phyloP scores from a whole-genome alignment of 2,797 vertebrate genomes.

The Graptemys geographica region DNA sequence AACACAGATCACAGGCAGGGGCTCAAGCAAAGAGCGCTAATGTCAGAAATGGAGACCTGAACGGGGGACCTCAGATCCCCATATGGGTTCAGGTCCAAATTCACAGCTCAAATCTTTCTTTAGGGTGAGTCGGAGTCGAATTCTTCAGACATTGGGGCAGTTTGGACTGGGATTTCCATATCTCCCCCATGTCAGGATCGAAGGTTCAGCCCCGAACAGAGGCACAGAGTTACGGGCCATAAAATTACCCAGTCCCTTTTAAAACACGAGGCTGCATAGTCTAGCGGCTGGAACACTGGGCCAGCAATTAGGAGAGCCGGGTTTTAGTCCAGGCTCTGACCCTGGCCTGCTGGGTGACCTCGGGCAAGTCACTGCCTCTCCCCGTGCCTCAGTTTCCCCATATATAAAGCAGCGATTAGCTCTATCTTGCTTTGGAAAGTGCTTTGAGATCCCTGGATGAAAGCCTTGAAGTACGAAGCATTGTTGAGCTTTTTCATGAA shows the following conservation, averaged over 20 bases:
- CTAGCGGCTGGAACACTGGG: not conserved
- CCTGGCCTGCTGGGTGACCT: not conserved
- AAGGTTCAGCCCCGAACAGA: not conserved
- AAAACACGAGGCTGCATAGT: not conserved
- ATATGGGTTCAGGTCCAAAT: not conserved
- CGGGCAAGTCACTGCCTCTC: not conserved
- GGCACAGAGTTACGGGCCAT: not conserved
- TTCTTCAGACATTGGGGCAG: not conserved
- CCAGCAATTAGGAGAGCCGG: not conserved
- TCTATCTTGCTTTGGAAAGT: not conserved
- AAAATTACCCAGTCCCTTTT: not conserved
- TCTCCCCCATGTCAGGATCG: not conserved
- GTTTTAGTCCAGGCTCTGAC: not conserved
- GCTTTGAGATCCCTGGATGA: not conserved
- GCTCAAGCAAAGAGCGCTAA: not conserved
- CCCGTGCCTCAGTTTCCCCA: not conserved
- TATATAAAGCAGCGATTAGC: not conserved
- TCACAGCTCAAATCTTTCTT: not conserved
- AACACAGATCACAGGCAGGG: not conserved
- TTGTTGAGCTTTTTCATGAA: not conserved
- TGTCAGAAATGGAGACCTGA: not conserved
- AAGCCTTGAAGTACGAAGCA: not conserved
- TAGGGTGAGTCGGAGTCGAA: not conserved
- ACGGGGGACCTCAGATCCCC: not conserved
- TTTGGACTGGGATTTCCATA: not conserved